phyloP scores from a whole-genome alignment of 1,140 invertebrate species.

The Drosophila dunni region DNA sequence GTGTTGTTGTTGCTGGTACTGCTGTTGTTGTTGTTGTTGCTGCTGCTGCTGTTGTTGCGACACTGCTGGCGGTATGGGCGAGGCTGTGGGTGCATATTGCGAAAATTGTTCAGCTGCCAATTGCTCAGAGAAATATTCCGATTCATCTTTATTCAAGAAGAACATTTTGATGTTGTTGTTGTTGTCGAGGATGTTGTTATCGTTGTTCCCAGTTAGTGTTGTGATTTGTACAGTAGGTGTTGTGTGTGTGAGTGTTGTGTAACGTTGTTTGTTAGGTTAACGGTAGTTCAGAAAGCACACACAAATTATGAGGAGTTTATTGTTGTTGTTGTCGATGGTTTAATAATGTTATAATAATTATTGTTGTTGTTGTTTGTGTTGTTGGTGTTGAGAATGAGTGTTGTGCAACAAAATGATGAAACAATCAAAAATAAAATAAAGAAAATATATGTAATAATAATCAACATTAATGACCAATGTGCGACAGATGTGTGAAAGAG shows the following conservation, averaged over 20 bases:
- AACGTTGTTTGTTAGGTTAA: constrained; percentile 59
- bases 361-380: constrained; percentile 47
- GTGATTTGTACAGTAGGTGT: constrained; percentile 28
- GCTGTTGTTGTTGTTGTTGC: constrained; percentile 54
- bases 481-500: constrained; percentile 48
- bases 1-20: constrained; percentile 50
- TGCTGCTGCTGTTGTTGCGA: constrained; percentile 56
- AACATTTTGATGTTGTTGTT: constrained; percentile 11
- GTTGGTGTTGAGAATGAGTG: constrained; percentile 23
- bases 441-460: constrained; percentile 52
- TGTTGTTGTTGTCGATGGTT: constrained; percentile 39
- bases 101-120: constrained; percentile 85
- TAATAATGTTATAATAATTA: constrained; percentile 40
- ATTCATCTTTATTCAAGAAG: constrained; percentile 70
- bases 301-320: constrained; percentile 52
- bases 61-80: constrained; percentile 71
- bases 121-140: constrained; percentile 85
- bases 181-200: constrained; percentile 7
- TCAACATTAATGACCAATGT: constrained; percentile 70
- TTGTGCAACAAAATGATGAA: constrained; percentile 66
- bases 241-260: constrained; percentile 38
- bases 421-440: constrained; percentile 52
- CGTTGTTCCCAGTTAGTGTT: constrained; percentile 53
- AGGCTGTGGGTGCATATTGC: constrained; percentile 84
- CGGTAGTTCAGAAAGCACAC: constrained; percentile 78